A percentile compares a stretch with the other conserved stretches of the same genome.
Evolutionary conservation across 2,888 invertebrate species (phyloP).

Genomic region (Thera britannica): DNA sequence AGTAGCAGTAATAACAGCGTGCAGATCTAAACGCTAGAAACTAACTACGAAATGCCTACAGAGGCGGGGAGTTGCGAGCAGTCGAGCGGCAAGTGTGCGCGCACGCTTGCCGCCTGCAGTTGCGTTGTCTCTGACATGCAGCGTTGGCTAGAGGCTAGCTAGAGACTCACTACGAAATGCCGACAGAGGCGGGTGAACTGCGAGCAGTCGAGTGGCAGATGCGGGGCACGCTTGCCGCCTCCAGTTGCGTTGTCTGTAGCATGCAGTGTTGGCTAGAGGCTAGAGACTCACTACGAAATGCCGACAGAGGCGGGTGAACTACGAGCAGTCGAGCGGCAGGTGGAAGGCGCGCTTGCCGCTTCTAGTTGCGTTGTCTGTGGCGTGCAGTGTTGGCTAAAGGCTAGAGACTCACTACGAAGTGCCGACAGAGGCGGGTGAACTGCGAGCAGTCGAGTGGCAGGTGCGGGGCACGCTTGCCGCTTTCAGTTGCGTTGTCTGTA

Average conservation of each 20-base stretch:
- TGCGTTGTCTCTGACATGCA: too few species aligned
- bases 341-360: too few species aligned
- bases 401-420: constrained; percentile 67
- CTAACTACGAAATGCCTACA: too few species aligned
- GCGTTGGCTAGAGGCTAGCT: not conserved
- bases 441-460: constrained; percentile 70
- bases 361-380: too few species aligned
- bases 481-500: constrained; percentile 68
- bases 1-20: too few species aligned
- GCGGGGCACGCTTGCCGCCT: constrained; percentile 72
- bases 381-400: not conserved
- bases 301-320: too few species aligned
- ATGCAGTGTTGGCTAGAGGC: not conserved
- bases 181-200: constrained; percentile 74
- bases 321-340: too few species aligned
- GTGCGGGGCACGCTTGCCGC: constrained; percentile 69
- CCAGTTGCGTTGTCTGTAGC: constrained; percentile 51
- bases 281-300: too few species aligned
- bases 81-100: too few species aligned
- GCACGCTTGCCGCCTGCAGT: too few species aligned
- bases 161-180: constrained; percentile 68
- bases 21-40: too few species aligned
- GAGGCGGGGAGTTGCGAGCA: too few species aligned
- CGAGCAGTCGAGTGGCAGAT: constrained; percentile 66
- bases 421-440: constrained; percentile 72